phyloP scores from a whole-genome alignment of 2,888 invertebrate genomes.

The Operophtera brumata region DNA sequence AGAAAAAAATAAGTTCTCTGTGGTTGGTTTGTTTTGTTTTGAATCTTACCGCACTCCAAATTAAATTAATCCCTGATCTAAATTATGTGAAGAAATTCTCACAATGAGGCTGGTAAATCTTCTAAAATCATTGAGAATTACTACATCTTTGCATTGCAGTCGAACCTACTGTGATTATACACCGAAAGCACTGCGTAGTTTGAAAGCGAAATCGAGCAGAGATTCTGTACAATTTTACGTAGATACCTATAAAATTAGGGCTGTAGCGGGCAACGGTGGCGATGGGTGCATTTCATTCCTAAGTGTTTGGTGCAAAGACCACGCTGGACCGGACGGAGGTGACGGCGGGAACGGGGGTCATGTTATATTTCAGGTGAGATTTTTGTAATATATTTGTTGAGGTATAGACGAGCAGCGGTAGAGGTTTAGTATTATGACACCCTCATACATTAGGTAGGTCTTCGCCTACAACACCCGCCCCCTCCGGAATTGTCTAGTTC shows the following conservation, averaged over 20 bases:
- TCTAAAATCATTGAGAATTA: constrained; percentile 37
- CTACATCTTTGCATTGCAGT: constrained; percentile 23
- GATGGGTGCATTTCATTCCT: constrained; percentile 95
- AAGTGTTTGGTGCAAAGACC: constrained; percentile 89
- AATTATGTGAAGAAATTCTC: no score
- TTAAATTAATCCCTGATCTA: no score
- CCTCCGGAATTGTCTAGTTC: no score
- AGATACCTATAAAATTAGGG: constrained; percentile 84
- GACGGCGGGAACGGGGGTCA: constrained; percentile 98
- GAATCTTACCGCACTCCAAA: no score
- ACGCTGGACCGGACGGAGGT: constrained; percentile 97
- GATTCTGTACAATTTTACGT: constrained; percentile 82
- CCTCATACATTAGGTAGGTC: no score
- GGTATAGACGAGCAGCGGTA: no score
- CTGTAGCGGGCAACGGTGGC: constrained; percentile 94
- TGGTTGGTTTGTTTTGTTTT: no score
- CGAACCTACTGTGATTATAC: constrained; percentile 50
- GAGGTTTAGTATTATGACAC: no score
- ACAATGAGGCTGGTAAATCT: constrained; percentile 43
- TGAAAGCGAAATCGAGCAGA: constrained; percentile 65
- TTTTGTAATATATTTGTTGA: constrained; percentile 23
- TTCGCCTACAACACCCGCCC: no score
- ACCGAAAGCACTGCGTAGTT: constrained; percentile 64
- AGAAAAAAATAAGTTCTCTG: no score
- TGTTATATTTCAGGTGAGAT: constrained; percentile 85